Percentiles rank a stretch among this genome's conserved stretches.
phyloP scores from a whole-genome alignment of 2,797 vertebrate genomes.

The Salarias fasciatus region DNA sequence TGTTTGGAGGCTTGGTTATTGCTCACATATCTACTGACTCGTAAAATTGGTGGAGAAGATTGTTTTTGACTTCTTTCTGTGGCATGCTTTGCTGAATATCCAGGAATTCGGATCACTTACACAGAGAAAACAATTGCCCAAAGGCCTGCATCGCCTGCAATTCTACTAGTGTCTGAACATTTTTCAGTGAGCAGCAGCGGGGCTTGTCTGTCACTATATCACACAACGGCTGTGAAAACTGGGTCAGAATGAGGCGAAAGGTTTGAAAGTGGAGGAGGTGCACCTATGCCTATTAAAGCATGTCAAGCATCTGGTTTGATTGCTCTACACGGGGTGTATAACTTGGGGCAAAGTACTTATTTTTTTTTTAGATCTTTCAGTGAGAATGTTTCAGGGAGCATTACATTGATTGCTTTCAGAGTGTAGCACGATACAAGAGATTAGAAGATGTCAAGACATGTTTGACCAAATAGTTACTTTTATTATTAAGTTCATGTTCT shows the following conservation, averaged over 20 bases:
- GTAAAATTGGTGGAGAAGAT: background rate
- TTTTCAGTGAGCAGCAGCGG: constrained; percentile 21
- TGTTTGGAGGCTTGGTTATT: constrained; percentile 7
- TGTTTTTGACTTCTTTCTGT: constrained; percentile 2
- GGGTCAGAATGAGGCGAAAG: constrained; percentile 60
- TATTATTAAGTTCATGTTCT: no score
- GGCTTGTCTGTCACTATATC: constrained; percentile 43
- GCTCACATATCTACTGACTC: constrained; percentile 8
- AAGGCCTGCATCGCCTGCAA: constrained; percentile 18
- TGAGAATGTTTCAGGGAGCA: constrained; percentile 46
- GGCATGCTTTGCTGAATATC: constrained; percentile 18
- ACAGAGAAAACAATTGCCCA: constrained; percentile 33
- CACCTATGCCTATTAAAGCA: constrained; percentile 59
- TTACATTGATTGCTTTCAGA: constrained; percentile 38
- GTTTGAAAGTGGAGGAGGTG: constrained; percentile 57
- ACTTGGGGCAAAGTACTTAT: constrained; percentile 47
- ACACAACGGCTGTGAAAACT: constrained; percentile 50
- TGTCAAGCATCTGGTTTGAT: constrained; percentile 35
- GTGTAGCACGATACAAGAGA: constrained; percentile 35
- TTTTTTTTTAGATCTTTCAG: constrained; percentile 49
- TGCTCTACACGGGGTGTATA: constrained; percentile 34
- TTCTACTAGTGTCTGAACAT: constrained; percentile 16
- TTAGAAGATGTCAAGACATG: constrained; percentile 32
- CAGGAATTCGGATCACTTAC: constrained; percentile 20
- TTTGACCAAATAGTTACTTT: constrained; percentile 24